A percentile compares a stretch with the other conserved stretches of the same genome.
Conservation (phyloP, 1,140 invertebrate species). For the Euura lappo region DNA sequence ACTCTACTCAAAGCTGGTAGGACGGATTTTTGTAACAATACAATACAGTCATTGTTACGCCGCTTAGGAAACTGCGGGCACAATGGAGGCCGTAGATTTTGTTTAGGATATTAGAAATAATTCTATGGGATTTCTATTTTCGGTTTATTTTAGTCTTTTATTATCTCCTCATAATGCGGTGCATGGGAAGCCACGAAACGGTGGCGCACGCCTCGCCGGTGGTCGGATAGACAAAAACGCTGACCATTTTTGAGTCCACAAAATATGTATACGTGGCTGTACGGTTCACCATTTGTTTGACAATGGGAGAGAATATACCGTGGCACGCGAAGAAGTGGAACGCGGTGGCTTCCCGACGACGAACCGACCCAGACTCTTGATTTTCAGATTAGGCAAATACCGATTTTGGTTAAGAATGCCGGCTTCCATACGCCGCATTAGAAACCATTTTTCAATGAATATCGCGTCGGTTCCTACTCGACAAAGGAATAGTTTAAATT, state of each 20-base stretch:
- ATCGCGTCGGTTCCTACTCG: background rate
- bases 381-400: background rate
- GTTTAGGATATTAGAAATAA: constrained; percentile 30
- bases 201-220: background rate
- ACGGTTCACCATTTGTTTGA: background rate
- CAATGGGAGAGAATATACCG: background rate
- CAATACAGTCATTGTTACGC: constrained; percentile 29
- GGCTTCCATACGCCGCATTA: background rate
- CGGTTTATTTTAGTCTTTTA: constrained; percentile 32
- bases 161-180: constrained; percentile 20
- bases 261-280: background rate
- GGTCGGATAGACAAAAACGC: constrained; percentile 12
- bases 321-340: background rate
- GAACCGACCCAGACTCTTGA: background rate
- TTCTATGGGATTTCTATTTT: constrained; percentile 27
- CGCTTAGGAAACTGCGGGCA: constrained; percentile 26
- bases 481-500: constrained; percentile 2
- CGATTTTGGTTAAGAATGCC: constrained; percentile 2
- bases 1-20: background rate
- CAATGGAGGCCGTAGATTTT: constrained; percentile 31
- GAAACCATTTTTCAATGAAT: background rate
- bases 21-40: constrained; percentile 31
- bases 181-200: background rate
- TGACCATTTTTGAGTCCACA: constrained; percentile 13
- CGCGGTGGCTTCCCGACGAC: background rate